Percentiles rank a stretch among this genome's conserved stretches.
Evolutionary conservation across 2,888 invertebrate genomes (phyloP).

Genomic region (Hypomecis punctinalis): DNA sequence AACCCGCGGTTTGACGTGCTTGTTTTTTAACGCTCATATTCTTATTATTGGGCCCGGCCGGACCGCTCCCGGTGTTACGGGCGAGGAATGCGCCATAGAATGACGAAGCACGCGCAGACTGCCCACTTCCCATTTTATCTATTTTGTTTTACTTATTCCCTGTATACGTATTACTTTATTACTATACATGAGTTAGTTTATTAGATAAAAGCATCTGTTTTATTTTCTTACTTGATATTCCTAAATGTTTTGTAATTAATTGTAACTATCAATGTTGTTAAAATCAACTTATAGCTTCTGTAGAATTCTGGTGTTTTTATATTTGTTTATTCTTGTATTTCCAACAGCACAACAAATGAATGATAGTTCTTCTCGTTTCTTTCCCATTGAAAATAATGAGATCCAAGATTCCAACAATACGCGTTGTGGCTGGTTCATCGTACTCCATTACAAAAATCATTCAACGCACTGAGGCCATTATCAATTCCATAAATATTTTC

Average conservation of each 20-base stretch:
- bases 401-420: conserved; percentile 28
- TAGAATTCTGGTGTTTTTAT: too few species aligned
- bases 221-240: too few species aligned
- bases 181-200: too few species aligned
- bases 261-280: too few species aligned
- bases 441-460: conserved; percentile 54
- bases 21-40: conserved; percentile 80
- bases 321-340: background rate
- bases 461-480: conserved; percentile 50
- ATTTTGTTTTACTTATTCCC: background rate
- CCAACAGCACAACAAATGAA: background rate
- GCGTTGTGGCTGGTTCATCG: conserved; percentile 43
- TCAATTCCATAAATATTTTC: conserved; percentile 75
- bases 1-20: conserved; percentile 73
- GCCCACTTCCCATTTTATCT: conserved; percentile 49
- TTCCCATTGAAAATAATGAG: conserved; percentile 16
- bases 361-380: background rate
- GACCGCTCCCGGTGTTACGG: conserved; percentile 85
- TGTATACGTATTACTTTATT: too few species aligned
- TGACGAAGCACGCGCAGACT: conserved; percentile 58
- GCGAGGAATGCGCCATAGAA: conserved; percentile 79
- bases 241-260: too few species aligned
- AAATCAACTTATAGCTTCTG: too few species aligned
- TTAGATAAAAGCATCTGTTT: too few species aligned
- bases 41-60: conserved; percentile 80